Base-by-base conservation (phyloP, 2,113 vertebrate species). In the Psittacus erithacus region DNA sequence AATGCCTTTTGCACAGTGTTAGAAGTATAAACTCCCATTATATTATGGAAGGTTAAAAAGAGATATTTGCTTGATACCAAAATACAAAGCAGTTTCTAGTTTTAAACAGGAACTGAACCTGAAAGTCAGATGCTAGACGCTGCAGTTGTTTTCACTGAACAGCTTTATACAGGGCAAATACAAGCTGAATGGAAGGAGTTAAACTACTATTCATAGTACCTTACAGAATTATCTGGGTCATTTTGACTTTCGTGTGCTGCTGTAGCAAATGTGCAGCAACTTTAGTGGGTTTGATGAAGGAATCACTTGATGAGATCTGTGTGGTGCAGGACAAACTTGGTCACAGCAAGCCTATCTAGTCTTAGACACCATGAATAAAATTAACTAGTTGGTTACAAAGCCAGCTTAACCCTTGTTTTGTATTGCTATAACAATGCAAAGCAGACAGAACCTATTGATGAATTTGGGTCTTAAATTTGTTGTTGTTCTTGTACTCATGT, bases 401-500 rank as follows among this genome's bases (percentile, higher is more conserved):
- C 17, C 39, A 90, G 7, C 6, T 84, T 68, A 62, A 52, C 60
- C 35, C 13, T n/a, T 82, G 11, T 11, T 73, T 90, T 73, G 35
- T 47, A 16, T 64, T 20, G 5, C 23, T 49, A 5, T 25, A 69
- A 22, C 35, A 82, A 33, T 14, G 31, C 14, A 85, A 82, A 91
- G 3, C 16, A 59, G 15, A 60, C 50, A 89, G 44, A 71, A 63
- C 8, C 3, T 77, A 8, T 1, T 28, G 16, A 27, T 57, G 38
- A 80, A 65, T 62, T 60, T 76, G 44, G 69, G 35, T 27, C 29
- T 60, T 64, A 74, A 46, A 49, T 73, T 76, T 65, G 41, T n/a
- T 85, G 12, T 7, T 73, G 2, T 57, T 69, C 28, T 53, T 9
- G 1, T 22, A 44, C 17, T 85, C 0, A 0, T n/a, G 10, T 39